phyloP scores from a whole-genome alignment of 2,113 vertebrate genomes.

The Scartelaos histophorus region DNA sequence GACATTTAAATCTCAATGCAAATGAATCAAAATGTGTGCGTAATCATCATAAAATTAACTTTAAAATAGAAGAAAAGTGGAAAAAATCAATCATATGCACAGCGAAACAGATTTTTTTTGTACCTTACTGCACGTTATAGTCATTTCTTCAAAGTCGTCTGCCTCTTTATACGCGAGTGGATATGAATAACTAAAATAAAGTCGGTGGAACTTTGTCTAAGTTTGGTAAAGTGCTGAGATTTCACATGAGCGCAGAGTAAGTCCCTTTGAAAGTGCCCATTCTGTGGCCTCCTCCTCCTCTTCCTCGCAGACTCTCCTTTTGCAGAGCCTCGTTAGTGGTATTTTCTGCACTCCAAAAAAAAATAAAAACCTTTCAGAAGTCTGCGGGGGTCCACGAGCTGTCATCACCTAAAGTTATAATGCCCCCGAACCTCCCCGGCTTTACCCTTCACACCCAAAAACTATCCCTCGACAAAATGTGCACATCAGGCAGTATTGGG shows the following conservation, averaged over 20 bases:
- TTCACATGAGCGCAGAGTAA: slow-evolving; percentile 10
- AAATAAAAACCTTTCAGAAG: slow-evolving; percentile 34
- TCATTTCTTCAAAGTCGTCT: background rate
- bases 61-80: too few relatives aligned
- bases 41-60: too few relatives aligned
- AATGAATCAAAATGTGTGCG: too few relatives aligned
- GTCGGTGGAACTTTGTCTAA: background rate
- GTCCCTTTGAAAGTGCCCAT: slow-evolving; percentile 21
- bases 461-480: background rate
- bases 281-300: slow-evolving; percentile 10
- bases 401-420: slow-evolving; percentile 28
- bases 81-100: too few relatives aligned
- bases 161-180: background rate
- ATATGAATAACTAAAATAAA: background rate
- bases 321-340: slow-evolving; percentile 32
- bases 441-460: slow-evolving; percentile 11
- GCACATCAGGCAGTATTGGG: background rate
- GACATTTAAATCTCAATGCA: too few relatives aligned
- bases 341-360: slow-evolving; percentile 22
- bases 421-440: slow-evolving; percentile 4
- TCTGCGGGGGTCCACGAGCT: slow-evolving; percentile 36
- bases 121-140: too few relatives aligned
- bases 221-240: slow-evolving; percentile 20
- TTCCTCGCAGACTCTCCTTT: slow-evolving; percentile 15
- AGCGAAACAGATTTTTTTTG: too few relatives aligned